These are phyloP conservation scores for Ciconia boyciana DNA, from an alignment of 2,113 vertebrate genomes.

Conservation along the genomic window DNA sequence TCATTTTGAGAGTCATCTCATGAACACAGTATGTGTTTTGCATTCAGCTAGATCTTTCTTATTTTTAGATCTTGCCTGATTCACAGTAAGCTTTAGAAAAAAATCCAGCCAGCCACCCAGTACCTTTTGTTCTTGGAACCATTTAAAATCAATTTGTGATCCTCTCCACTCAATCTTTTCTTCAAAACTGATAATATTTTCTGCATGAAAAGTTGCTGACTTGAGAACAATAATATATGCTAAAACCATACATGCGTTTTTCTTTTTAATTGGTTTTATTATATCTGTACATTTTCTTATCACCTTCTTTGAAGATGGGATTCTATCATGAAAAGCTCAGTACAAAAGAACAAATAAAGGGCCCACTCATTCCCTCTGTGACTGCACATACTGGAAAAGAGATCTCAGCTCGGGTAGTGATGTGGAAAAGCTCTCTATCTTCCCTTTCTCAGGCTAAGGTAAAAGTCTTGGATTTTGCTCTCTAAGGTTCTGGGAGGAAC, in stretches of 20 bases:
- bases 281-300: constrained; percentile 1
- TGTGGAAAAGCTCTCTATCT: not conserved
- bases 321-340: not conserved
- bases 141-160: constrained; percentile 27
- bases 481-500: not conserved
- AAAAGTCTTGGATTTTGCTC: not conserved
- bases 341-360: not conserved
- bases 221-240: not conserved
- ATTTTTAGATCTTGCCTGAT: constrained; percentile 45
- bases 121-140: constrained; percentile 29
- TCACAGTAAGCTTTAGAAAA: not conserved
- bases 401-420: not conserved
- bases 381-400: not conserved
- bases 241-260: not conserved
- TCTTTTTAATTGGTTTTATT: constrained; percentile 3
- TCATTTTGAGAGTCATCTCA: constrained; percentile 61
- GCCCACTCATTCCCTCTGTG: not conserved
- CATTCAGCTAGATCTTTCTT: not conserved
- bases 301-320: not conserved
- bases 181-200: constrained; percentile 11
- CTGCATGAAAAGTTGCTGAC: constrained; percentile 32
- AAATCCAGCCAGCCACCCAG: not conserved
- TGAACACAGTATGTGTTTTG: constrained; percentile 45
- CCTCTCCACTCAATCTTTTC: not conserved
- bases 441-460: not conserved